A percentile compares a stretch with the other conserved stretches of the same genome.
Conservation (phyloP, 2,113 vertebrate genomes). For the Prunella himalayana region DNA sequence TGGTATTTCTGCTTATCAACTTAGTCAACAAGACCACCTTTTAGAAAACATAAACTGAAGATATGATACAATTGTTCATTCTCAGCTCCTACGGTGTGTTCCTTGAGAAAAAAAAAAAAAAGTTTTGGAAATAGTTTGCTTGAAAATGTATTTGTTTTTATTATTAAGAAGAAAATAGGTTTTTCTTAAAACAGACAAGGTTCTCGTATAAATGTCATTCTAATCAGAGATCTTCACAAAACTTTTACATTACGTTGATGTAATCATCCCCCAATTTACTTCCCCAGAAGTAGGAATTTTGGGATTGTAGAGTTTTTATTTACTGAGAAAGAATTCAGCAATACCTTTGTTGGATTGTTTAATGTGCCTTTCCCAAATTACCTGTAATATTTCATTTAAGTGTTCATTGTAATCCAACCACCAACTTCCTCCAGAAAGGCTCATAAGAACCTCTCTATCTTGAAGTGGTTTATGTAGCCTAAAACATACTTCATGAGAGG, state of each 20-base stretch:
- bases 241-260: not conserved
- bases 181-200: not conserved
- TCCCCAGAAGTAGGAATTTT: not conserved
- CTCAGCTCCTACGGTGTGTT: not conserved
- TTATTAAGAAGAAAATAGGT: not conserved
- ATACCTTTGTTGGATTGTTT: not conserved
- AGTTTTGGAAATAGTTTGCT: not conserved
- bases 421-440: not conserved
- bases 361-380: not conserved
- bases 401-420: not conserved
- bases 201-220: not conserved
- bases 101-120: not conserved
- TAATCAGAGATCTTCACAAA: not conserved
- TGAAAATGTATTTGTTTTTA: not conserved
- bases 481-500: not conserved
- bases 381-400: not conserved
- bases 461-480: not conserved
- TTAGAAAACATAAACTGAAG: not conserved
- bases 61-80: not conserved
- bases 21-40: not conserved
- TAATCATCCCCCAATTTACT: not conserved
- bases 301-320: not conserved
- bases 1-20: not conserved
- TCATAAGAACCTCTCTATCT: accelerated
- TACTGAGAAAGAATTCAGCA: not conserved